phyloP scores from a whole-genome alignment of 1,140 invertebrate genomes.

The Pentalonia nigronervosa region DNA sequence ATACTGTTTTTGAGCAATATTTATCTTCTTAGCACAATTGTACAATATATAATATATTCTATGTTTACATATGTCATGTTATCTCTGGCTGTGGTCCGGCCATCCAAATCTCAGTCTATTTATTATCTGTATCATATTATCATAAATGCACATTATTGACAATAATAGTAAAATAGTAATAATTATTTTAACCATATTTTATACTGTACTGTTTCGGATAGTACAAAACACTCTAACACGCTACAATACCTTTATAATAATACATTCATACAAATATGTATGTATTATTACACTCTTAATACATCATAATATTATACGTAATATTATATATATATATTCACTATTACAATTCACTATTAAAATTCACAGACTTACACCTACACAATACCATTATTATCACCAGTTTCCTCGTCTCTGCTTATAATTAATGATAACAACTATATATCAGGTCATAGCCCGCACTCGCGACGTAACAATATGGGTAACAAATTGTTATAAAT shows the following conservation, averaged over 20 bases:
- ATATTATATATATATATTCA: neutral
- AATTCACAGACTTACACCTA: conserved; percentile 22
- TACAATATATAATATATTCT: conserved; percentile 39
- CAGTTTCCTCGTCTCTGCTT: neutral
- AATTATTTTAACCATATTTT: neutral
- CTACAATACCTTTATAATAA: conserved; percentile 18
- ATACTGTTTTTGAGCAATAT: conserved; percentile 58
- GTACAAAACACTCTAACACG: neutral
- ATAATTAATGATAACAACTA: conserved; percentile 5
- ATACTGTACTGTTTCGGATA: conserved; percentile 2
- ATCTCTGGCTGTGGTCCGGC: conserved; percentile 2
- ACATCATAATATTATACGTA: neutral
- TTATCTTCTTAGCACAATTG: conserved; percentile 50
- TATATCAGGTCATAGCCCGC: neutral
- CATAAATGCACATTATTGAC: conserved; percentile 27
- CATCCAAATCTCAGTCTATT: conserved; percentile 44
- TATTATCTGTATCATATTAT: conserved; percentile 13
- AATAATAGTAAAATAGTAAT: neutral
- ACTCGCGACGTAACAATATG: conserved; percentile 9
- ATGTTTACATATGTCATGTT: conserved; percentile 42
- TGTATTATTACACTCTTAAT: neutral
- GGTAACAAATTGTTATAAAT: neutral
- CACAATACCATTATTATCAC: conserved; percentile 40
- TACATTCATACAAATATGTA: neutral
- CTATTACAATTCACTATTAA: conserved; percentile 25